Percentiles rank a stretch among this genome's conserved stretches.
These are phyloP conservation scores for Lymantria monacha DNA, from an alignment of 2,888 invertebrate genomes.

Conservation along the genomic window DNA sequence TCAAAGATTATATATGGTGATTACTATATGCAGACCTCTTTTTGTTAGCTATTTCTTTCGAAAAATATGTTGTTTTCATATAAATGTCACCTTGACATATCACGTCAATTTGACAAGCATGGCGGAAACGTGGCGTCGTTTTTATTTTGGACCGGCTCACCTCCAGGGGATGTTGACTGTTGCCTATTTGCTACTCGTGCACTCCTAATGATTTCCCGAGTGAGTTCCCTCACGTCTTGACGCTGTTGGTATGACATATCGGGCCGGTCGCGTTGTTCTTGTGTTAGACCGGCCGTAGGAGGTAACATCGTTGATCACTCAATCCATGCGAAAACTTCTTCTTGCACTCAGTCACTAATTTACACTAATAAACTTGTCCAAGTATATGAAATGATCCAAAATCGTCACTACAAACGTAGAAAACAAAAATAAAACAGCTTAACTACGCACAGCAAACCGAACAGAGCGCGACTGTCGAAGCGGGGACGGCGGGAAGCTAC, in stretches of 20 bases:
- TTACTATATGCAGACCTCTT: constrained; percentile 32
- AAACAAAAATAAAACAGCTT: constrained; percentile 53
- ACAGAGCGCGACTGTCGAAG: constrained; percentile 72
- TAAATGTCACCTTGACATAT: constrained; percentile 81
- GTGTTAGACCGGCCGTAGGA: constrained; percentile 76
- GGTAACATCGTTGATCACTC: constrained; percentile 74
- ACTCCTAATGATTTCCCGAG: constrained; percentile 73
- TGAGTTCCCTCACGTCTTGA: constrained; percentile 72
- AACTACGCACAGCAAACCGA: constrained; percentile 67
- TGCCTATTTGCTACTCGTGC: constrained; percentile 66
- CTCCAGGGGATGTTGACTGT: constrained; percentile 73
- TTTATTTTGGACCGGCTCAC: constrained; percentile 66
- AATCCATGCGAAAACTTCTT: constrained; percentile 66
- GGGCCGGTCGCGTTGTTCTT: constrained; percentile 74
- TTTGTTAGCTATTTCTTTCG: constrained; percentile 43
- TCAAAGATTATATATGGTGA: constrained; percentile 26
- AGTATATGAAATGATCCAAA: constrained; percentile 23
- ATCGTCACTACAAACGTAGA: constrained; percentile 29
- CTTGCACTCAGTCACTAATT: constrained; percentile 48
- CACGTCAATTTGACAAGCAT: constrained; percentile 80
- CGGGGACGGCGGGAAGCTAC: constrained; percentile 73
- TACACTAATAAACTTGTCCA: constrained; percentile 36
- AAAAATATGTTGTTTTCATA: constrained; percentile 71
- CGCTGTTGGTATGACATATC: constrained; percentile 77
- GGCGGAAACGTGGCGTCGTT: constrained; percentile 82